Evolutionary conservation across 2,888 invertebrate genomes (phyloP), one percentile per base, ranked within the genome.

Genomic region (Ferdinandea cuprea): DNA sequence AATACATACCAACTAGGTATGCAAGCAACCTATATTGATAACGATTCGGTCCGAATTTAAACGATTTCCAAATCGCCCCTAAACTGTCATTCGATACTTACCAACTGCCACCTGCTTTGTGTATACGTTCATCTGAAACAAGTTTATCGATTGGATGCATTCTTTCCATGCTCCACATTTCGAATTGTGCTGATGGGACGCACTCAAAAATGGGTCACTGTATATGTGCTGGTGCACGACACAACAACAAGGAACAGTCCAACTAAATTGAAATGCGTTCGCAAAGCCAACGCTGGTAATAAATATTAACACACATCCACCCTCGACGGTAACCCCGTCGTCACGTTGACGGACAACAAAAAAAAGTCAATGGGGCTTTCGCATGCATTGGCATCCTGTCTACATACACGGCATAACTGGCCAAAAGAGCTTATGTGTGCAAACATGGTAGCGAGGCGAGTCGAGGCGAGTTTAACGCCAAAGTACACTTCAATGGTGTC

Each of bases 21-120:
- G n/a, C n/a, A n/a, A n/a, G n/a, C n/a, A n/a, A n/a, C n/a, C n/a
- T 72, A 61, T 54, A 72, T 72, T 63, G 72, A 72, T 72, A 54
- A 65, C 37, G 15, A 48, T 25, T 73, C 15, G 32, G 30, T 13
- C 9, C 4, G 59, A n/a, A 72, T 46, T 44, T 46, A 46, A 61
- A 46, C 50, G 15, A 59, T 32, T 15, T 56, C 19, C 56, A 7
- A 40, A 8, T 46, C 13, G 0, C 9, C 7, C 19, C 8, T 19
- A 1, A 42, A 21, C 15, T 50, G 13, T 13, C 6, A 4, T 11
- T 28, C 9, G 0, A 2, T 30, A n/a, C 37, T 30, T 37, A 54
- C 46, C 21, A 56, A 44, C 61, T 37, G 76, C 40, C 59, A 13
- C 7, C 52, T 35, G 28, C 32, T 13, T 13, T 2, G 9, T 2